These are phyloP conservation scores for Brachionus asplanchnoidis DNA, from an alignment of 1,140 invertebrate genomes.

Conservation along the genomic window DNA sequence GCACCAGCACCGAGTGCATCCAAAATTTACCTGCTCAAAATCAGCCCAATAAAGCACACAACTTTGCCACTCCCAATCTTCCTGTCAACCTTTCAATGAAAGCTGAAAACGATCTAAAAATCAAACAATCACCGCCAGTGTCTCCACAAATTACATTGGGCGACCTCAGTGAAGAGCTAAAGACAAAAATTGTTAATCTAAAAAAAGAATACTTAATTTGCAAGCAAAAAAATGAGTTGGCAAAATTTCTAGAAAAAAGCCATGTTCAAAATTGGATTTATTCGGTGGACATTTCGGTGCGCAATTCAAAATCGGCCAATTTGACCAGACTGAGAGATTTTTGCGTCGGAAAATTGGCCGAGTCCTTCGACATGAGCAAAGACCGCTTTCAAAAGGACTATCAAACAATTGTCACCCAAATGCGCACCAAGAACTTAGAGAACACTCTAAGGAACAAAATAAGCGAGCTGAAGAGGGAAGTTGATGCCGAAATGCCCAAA, in stretches of 20 bases:
- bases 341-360: not conserved
- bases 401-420: not conserved
- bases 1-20: not conserved
- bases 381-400: not conserved
- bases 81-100: not conserved
- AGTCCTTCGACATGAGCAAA: not conserved
- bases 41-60: not conserved
- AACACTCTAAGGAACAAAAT: not conserved
- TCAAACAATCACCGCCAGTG: not conserved
- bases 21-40: not conserved
- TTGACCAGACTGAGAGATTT: not conserved
- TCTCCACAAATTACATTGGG: slow-evolving; percentile 4
- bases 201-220: not conserved
- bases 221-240: not conserved
- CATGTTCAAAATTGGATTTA: not conserved
- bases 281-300: not conserved
- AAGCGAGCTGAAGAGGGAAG: not conserved
- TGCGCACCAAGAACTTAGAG: not conserved
- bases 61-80: not conserved
- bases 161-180: not conserved
- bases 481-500: slow-evolving; percentile 19
- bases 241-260: not conserved
- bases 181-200: not conserved
- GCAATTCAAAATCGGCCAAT: slow-evolving; percentile 3
- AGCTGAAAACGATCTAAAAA: not conserved